These are phyloP conservation scores for Polypedilum vanderplanki DNA, from an alignment of 1,140 invertebrate genomes.

Conservation along the genomic window DNA sequence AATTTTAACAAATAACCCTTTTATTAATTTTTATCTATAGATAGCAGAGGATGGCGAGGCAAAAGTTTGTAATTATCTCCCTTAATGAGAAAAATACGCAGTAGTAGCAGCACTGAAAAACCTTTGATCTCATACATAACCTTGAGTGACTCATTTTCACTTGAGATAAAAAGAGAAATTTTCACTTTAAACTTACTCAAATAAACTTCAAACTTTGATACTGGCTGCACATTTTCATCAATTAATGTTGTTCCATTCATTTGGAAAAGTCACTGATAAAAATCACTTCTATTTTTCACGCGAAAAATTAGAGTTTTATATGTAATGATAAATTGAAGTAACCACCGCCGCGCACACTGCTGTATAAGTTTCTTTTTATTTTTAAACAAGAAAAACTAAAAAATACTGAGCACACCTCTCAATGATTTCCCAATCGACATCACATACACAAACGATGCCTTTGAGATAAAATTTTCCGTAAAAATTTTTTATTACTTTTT, in stretches of 20 bases:
- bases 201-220: background rate
- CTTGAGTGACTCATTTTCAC: background rate
- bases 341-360: constrained; percentile 1
- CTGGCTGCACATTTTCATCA: background rate
- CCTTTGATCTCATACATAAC: background rate
- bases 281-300: background rate
- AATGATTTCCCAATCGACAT: constrained; percentile 17
- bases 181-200: background rate
- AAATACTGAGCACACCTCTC: constrained; percentile 10
- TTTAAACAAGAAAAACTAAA: constrained; percentile 14
- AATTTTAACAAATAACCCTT: too few relatives aligned
- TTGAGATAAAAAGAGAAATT: background rate
- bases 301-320: background rate
- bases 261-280: background rate
- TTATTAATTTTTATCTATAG: too few relatives aligned
- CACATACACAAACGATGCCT: constrained; percentile 10
- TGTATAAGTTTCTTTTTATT: constrained; percentile 14
- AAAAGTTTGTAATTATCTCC: too few relatives aligned
- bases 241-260: constrained; percentile 10
- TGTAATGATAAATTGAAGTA: constrained; percentile 7
- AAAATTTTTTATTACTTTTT: constrained; percentile 13
- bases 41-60: too few relatives aligned
- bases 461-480: constrained; percentile 7
- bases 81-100: too few relatives aligned
- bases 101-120: background rate